Evolutionary conservation across 2,888 invertebrate species (phyloP).

Genomic region (Perithous albicinctus): DNA sequence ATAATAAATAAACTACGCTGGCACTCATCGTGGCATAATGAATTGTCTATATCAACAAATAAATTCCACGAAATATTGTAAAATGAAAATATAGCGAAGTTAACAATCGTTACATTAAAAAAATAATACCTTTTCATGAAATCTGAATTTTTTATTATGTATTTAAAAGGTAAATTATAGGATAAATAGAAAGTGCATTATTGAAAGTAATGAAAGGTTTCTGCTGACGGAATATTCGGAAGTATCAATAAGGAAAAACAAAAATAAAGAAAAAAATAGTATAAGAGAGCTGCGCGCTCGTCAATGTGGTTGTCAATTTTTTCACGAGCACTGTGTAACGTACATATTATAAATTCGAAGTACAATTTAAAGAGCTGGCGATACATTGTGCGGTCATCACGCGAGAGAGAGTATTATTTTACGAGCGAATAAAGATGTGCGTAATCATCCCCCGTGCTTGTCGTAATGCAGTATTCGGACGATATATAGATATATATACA

Average conservation of each 20-base stretch:
- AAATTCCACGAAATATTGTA: no score
- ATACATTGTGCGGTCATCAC: constrained; percentile 6
- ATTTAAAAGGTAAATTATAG: no score
- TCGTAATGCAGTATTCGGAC: constrained; percentile 54
- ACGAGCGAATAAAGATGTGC: constrained; percentile 37
- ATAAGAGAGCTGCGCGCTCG: constrained; percentile 18
- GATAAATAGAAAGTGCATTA: no score
- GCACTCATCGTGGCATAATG: no score
- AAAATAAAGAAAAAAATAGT: constrained; percentile 7
- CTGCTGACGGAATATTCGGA: neutral
- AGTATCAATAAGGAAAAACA: constrained; percentile 3
- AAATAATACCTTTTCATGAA: no score
- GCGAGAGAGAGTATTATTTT: constrained; percentile 54
- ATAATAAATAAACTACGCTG: no score
- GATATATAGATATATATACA: constrained; percentile 55
- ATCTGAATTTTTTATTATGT: no score
- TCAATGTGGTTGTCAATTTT: constrained; percentile 64
- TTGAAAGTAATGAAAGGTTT: no score
- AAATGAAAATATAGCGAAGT: no score
- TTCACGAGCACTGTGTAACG: constrained; percentile 51
- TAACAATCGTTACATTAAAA: no score
- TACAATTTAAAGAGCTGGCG: constrained; percentile 50
- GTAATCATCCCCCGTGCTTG: constrained; percentile 62
- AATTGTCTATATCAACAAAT: no score
- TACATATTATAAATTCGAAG: constrained; percentile 41